phyloP scores from a whole-genome alignment of 2,113 vertebrate species.

The Orientallactaga bullata region DNA sequence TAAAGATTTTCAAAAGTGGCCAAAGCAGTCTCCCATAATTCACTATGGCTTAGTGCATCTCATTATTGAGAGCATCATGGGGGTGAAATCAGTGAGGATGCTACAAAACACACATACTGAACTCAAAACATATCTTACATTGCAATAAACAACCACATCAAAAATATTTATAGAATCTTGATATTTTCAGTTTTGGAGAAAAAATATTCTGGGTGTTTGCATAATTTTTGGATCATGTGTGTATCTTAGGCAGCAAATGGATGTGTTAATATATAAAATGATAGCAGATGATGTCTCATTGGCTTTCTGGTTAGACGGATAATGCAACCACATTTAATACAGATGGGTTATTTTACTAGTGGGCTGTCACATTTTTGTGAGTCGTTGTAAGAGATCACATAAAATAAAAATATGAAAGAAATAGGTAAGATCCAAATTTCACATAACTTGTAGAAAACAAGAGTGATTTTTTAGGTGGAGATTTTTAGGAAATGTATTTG shows the following conservation, averaged over 20 bases:
- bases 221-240: neutral
- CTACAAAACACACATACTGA: neutral
- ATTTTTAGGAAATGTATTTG: slow-evolving; percentile 40
- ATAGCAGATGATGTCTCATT: slow-evolving; percentile 24
- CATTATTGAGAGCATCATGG: neutral
- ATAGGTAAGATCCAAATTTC: slow-evolving; percentile 9
- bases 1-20: neutral
- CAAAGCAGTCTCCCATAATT: neutral
- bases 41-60: neutral
- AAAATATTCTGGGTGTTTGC: neutral
- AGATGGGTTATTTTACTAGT: slow-evolving; percentile 31
- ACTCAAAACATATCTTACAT: neutral
- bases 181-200: neutral
- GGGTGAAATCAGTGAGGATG: neutral
- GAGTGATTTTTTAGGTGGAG: neutral
- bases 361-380: slow-evolving; percentile 11
- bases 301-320: slow-evolving; percentile 20
- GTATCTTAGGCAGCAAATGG: slow-evolving; percentile 3
- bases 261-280: slow-evolving; percentile 6
- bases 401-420: slow-evolving; percentile 42
- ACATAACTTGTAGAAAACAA: slow-evolving; percentile 39
- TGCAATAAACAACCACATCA: neutral
- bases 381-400: slow-evolving; percentile 29
- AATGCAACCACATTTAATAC: slow-evolving; percentile 8
- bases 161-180: slow-evolving; percentile 1